phyloP scores from a whole-genome alignment of 2,888 invertebrate genomes.

The Cantharis nigra region DNA sequence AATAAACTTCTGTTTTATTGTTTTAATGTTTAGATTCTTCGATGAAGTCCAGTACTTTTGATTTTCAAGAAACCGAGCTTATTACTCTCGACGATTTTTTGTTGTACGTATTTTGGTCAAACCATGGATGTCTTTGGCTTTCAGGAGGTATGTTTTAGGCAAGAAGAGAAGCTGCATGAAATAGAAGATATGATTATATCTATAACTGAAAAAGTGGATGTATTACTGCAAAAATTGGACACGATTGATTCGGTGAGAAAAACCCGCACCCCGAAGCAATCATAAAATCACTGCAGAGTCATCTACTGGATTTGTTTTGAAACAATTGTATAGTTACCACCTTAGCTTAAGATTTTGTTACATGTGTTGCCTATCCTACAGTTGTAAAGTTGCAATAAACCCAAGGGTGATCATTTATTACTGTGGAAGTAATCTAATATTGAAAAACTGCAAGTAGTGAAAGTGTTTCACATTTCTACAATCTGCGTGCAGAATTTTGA shows the following conservation, averaged over 20 bases:
- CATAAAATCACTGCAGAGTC: too few relatives aligned
- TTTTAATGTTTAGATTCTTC: not conserved
- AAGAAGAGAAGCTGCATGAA: conserved; percentile 45
- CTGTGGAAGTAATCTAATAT: too few relatives aligned
- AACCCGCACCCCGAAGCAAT: not conserved
- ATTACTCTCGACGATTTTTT: not conserved
- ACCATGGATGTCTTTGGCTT: not conserved
- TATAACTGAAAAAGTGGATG: conserved; percentile 40
- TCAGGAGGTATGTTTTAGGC: conserved; percentile 35
- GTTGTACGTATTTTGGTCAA: not conserved
- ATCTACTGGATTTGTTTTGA: too few relatives aligned
- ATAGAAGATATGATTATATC: conserved; percentile 41
- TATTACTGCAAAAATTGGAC: conserved; percentile 43
- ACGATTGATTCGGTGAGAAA: conserved; percentile 32
- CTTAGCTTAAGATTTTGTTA: too few relatives aligned
- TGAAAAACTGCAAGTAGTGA: too few relatives aligned
- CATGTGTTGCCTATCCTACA: too few relatives aligned
- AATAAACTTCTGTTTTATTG: not conserved
- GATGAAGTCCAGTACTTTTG: not conserved
- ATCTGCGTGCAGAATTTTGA: too few relatives aligned
- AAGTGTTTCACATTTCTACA: too few relatives aligned
- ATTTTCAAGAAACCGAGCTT: not conserved
- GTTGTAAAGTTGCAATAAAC: too few relatives aligned
- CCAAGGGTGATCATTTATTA: too few relatives aligned
- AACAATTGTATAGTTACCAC: too few relatives aligned